phyloP scores from a whole-genome alignment of 2,113 vertebrate genomes.

The Cricetomys ansorgei region DNA sequence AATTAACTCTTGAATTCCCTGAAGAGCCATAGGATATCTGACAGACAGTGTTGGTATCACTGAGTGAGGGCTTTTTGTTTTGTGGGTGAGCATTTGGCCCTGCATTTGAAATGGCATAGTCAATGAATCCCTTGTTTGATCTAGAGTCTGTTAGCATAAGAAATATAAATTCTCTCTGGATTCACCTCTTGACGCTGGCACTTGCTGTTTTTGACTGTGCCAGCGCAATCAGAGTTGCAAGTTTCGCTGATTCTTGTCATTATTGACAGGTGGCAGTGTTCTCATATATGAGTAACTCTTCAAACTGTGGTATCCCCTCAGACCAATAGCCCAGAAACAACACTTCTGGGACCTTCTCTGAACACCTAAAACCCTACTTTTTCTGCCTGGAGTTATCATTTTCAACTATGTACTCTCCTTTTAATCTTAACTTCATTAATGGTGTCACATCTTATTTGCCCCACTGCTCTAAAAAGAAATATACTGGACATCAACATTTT shows the following conservation, averaged over 20 bases:
- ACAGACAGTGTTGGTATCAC: background rate
- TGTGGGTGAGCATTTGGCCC: background rate
- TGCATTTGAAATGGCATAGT: background rate
- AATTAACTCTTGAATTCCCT: background rate
- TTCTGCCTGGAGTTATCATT: background rate
- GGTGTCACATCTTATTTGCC: background rate
- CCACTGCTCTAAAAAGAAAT: background rate
- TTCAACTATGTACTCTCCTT: background rate
- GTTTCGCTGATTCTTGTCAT: background rate
- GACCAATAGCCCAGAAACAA: background rate
- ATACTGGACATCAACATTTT: background rate
- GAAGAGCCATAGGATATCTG: background rate
- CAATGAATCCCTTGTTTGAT: background rate
- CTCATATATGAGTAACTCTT: background rate
- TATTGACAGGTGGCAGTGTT: background rate
- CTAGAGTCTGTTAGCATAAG: background rate
- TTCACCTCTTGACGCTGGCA: background rate
- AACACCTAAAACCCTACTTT: background rate
- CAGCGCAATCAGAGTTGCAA: background rate
- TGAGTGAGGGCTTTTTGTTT: background rate
- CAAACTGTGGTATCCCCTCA: background rate
- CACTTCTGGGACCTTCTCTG: background rate
- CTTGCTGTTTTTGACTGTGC: background rate
- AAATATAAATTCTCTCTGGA: slow-evolving; percentile 2
- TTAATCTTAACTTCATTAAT: background rate